phyloP scores from a whole-genome alignment of 2,888 invertebrate species.

The Hydroisotoma schaefferi region DNA sequence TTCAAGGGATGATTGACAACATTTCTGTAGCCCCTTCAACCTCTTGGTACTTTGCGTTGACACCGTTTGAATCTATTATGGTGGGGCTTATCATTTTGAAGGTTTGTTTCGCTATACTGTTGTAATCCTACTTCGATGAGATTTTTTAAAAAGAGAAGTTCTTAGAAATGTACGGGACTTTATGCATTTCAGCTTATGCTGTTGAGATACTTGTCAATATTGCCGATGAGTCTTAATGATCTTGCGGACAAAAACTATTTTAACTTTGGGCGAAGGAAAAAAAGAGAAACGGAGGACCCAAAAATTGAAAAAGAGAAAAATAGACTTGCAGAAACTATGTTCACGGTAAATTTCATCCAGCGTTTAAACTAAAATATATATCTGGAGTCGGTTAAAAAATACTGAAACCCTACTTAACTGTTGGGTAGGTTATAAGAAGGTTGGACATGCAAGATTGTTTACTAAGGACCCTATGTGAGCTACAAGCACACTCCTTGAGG shows the following conservation, averaged over 20 bases:
- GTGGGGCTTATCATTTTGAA: constrained; percentile 43
- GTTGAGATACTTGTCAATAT: constrained; percentile 38
- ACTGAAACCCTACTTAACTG: neutral
- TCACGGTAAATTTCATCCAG: constrained; percentile 30
- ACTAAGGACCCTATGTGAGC: constrained; percentile 42
- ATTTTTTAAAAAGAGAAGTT: neutral
- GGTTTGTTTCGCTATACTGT: constrained; percentile 24
- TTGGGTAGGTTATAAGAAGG: constrained; percentile 39
- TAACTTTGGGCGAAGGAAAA: constrained; percentile 27
- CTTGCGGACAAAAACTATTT: constrained; percentile 34
- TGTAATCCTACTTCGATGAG: neutral
- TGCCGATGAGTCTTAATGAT: constrained; percentile 41
- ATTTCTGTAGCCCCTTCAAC: constrained; percentile 44
- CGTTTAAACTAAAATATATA: neutral
- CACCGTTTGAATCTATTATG: constrained; percentile 46
- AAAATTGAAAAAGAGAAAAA: constrained; percentile 36
- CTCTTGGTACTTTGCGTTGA: constrained; percentile 43
- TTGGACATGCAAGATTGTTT: constrained; percentile 47
- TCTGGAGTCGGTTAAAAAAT: neutral
- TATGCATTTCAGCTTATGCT: constrained; percentile 36
- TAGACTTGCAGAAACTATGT: constrained; percentile 47
- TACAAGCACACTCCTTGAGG: constrained; percentile 39
- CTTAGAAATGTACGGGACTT: neutral
- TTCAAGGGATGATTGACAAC: constrained; percentile 33
- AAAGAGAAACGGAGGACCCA: constrained; percentile 24